Percentiles rank a stretch among this genome's conserved stretches.
Conservation (phyloP, 1,140 invertebrate species). For the Sitophilus oryzae region DNA sequence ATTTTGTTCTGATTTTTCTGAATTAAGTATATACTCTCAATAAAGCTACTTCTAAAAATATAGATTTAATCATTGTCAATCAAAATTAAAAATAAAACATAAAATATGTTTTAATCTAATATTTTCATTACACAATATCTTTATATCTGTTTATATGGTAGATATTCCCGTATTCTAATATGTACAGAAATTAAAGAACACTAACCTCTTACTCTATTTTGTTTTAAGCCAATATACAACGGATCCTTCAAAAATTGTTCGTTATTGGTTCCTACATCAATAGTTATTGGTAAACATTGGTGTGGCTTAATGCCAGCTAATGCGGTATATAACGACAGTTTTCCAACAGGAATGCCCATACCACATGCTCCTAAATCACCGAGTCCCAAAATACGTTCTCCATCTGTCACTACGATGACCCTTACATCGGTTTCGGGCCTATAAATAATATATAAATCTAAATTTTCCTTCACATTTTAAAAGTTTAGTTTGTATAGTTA, state of each 20-base stretch:
- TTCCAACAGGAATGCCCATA: slow-evolving; percentile 95
- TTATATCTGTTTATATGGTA: too few species aligned
- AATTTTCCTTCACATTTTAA: background rate
- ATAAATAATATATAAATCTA: slow-evolving; percentile 12
- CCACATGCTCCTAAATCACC: slow-evolving; percentile 92
- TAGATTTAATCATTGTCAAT: too few species aligned
- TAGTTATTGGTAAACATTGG: slow-evolving; percentile 83
- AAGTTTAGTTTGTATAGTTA: too few species aligned
- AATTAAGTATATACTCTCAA: too few species aligned
- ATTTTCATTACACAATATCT: too few species aligned
- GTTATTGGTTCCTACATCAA: slow-evolving; percentile 92
- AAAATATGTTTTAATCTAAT: too few species aligned
- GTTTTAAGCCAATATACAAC: slow-evolving; percentile 85
- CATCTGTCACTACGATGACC: slow-evolving; percentile 92
- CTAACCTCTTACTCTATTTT: slow-evolving; percentile 66
- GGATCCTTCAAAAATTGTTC: slow-evolving; percentile 79
- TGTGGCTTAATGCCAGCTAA: slow-evolving; percentile 90
- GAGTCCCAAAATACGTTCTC: slow-evolving; percentile 88
- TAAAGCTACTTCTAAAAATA: too few species aligned
- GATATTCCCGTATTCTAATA: too few species aligned
- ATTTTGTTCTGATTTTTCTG: too few species aligned
- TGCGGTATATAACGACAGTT: slow-evolving; percentile 87
- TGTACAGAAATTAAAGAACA: too few species aligned
- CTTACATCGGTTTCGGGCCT: slow-evolving; percentile 91
- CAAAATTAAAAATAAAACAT: too few species aligned